Conservation (phyloP, 2,888 invertebrate genomes). For the Euplagia quadripunctaria region DNA sequence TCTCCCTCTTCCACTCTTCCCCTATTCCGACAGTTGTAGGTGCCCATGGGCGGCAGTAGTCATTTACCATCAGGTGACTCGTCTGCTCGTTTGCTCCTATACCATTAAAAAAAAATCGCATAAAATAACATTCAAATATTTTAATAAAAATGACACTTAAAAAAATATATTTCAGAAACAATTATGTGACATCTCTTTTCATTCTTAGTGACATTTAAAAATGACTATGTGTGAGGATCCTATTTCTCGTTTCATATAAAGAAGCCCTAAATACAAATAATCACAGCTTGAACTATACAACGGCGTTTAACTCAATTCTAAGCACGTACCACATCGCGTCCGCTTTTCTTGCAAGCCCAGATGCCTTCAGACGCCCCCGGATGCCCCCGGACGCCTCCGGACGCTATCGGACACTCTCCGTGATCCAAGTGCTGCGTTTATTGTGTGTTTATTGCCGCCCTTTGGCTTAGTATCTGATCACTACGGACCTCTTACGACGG, state of each 20-base stretch:
- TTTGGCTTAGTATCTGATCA: slow-evolving; percentile 69
- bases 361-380: slow-evolving; percentile 17
- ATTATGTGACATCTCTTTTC: too few species aligned
- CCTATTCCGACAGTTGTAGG: too few species aligned
- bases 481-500: slow-evolving; percentile 60
- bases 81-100: too few species aligned
- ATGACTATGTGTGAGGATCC: too few species aligned
- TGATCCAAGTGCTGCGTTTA: slow-evolving; percentile 54
- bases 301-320: slow-evolving; percentile 29
- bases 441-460: slow-evolving; percentile 75
- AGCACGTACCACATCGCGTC: slow-evolving; percentile 44
- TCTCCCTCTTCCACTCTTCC: too few species aligned
- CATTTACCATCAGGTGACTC: too few species aligned
- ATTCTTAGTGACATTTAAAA: too few species aligned
- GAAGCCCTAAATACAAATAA: slow-evolving; percentile 21
- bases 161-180: too few species aligned
- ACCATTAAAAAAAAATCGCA: too few species aligned
- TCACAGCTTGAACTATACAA: slow-evolving; percentile 16
- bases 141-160: too few species aligned
- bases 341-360: slow-evolving; percentile 48
- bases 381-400: slow-evolving; percentile 21
- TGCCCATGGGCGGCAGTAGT: too few species aligned
- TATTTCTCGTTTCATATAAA: not conserved
- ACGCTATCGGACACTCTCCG: slow-evolving; percentile 14
- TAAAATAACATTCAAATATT: too few species aligned